Evolutionary conservation across 2,113 vertebrate genomes (phyloP).

Genomic region (Collichthys lucidus): DNA sequence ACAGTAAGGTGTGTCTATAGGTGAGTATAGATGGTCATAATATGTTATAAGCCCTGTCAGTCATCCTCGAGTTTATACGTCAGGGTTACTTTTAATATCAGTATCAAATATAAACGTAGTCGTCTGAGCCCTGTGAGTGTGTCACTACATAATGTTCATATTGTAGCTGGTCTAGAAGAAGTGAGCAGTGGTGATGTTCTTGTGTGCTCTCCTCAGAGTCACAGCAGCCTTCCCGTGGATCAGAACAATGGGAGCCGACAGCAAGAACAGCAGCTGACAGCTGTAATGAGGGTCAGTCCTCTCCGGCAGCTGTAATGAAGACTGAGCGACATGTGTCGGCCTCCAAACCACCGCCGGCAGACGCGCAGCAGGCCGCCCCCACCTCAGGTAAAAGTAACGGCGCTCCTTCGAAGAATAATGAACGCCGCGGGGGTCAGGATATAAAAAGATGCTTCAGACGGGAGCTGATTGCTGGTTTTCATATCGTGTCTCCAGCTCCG

Average conservation of each 20-base stretch:
- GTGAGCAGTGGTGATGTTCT: background rate
- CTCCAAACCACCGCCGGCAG: conserved; percentile 56
- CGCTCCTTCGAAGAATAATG: conserved; percentile 43
- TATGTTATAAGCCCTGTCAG: no score
- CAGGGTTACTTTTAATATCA: no score
- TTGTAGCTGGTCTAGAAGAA: background rate
- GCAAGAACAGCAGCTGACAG: conserved; percentile 63
- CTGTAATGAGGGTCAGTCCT: conserved; percentile 54
- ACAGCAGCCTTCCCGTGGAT: conserved; percentile 39
- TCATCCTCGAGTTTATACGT: no score
- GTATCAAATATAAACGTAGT: background rate
- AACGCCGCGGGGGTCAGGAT: background rate
- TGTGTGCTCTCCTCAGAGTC: conserved; percentile 43
- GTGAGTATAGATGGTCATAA: no score
- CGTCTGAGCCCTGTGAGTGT: background rate
- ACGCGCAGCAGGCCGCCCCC: conserved; percentile 43
- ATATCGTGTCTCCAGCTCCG: background rate
- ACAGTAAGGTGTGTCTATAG: no score
- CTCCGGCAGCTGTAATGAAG: conserved; percentile 79
- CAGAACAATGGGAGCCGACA: conserved; percentile 67
- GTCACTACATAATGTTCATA: background rate
- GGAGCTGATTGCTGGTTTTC: background rate
- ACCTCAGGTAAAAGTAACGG: conserved; percentile 50
- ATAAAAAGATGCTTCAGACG: background rate
- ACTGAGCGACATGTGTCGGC: conserved; percentile 77